Conservation (phyloP, 2,113 vertebrate genomes). For the Hylia prasina region DNA sequence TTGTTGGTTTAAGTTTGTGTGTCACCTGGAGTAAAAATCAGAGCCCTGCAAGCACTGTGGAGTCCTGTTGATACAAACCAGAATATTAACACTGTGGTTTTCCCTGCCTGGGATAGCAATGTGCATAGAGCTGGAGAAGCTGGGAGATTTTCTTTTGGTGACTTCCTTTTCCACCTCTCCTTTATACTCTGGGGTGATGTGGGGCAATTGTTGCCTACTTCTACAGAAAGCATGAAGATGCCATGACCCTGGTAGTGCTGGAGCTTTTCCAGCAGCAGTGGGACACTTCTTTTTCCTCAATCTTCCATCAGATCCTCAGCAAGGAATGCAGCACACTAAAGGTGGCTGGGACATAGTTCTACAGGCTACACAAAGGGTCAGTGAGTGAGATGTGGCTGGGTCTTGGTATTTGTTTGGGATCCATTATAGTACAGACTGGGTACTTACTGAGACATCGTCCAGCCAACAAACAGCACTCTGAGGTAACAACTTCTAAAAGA, state of each 20-base stretch:
- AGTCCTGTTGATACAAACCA: not conserved
- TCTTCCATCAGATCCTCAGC: conserved; percentile 83
- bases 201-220: conserved; percentile 43
- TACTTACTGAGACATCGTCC: not conserved
- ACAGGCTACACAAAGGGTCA: not conserved
- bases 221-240: conserved; percentile 82
- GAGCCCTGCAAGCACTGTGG: not conserved
- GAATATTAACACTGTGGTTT: not conserved
- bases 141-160: not conserved
- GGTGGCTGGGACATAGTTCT: not conserved
- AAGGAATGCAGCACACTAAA: conserved; percentile 13
- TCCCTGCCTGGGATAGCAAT: not conserved
- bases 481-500: not conserved
- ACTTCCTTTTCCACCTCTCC: not conserved
- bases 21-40: not conserved
- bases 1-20: not conserved
- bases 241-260: conserved; percentile 81
- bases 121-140: not conserved
- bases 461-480: not conserved
- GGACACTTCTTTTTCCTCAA: conserved; percentile 79
- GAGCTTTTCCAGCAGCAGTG: conserved; percentile 87
- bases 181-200: not conserved
- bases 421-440: not conserved
- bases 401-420: not conserved
- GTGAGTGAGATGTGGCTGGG: not conserved